Evolutionary conservation across 2,797 vertebrate genomes (phyloP).

Genomic region (Poecilia velifera): DNA sequence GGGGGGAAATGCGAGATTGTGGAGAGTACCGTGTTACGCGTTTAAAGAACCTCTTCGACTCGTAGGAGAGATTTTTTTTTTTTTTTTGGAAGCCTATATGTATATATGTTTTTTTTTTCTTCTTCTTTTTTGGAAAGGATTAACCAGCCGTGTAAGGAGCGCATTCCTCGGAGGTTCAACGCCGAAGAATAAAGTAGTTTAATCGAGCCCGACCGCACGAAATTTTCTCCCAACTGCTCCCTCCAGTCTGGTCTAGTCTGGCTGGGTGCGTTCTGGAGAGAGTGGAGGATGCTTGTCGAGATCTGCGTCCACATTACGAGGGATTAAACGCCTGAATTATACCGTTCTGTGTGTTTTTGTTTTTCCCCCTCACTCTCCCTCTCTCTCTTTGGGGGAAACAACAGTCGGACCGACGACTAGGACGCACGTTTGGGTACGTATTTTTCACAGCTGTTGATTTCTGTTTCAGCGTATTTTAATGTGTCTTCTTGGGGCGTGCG

Average conservation of each 20-base stretch:
- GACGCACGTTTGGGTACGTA: slow-evolving; percentile 66
- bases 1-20: slow-evolving; percentile 73
- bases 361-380: not conserved
- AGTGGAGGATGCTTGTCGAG: slow-evolving; percentile 69
- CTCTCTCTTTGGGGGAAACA: slow-evolving; percentile 33
- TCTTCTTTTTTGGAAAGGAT: slow-evolving; percentile 64
- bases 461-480: slow-evolving; percentile 9
- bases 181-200: slow-evolving; percentile 73
- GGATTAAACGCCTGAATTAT: slow-evolving; percentile 67
- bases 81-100: slow-evolving; percentile 61
- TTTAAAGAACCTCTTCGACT: slow-evolving; percentile 73
- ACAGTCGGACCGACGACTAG: slow-evolving; percentile 46
- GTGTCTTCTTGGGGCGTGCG: slow-evolving; percentile 26
- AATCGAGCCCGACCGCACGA: slow-evolving; percentile 69
- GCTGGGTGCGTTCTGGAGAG: slow-evolving; percentile 63
- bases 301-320: slow-evolving; percentile 59
- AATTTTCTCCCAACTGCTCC: slow-evolving; percentile 57
- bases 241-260: slow-evolving; percentile 31
- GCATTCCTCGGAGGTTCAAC: slow-evolving; percentile 70
- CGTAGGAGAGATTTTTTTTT: slow-evolving; percentile 66
- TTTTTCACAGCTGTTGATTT: slow-evolving; percentile 35
- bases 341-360: slow-evolving; percentile 19
- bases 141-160: slow-evolving; percentile 59
- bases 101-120: not conserved
- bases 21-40: slow-evolving; percentile 78